Base-by-base conservation (phyloP, 37 sponge, comb jelly and placozoan species). In the Lycopodina hypogea region DNA sequence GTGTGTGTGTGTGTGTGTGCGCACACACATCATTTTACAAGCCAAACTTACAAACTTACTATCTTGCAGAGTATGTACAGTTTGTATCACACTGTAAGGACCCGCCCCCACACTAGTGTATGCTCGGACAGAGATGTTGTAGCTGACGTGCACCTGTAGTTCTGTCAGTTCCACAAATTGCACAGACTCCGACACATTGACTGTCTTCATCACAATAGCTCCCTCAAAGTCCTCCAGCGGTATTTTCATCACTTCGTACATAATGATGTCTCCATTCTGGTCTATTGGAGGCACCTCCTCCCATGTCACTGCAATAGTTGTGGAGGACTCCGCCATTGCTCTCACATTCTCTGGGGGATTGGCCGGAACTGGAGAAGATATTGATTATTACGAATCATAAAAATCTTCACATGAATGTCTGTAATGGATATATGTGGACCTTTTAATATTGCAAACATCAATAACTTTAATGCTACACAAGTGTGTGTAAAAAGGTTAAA, bases 231-330 rank as follows among this genome's bases (percentile, higher is more conserved):
- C 28, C 60, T 28, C 60, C 18, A 59, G 60, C 4, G 60, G 60
- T 59, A 45, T 48, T 26, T 81, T 79, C 37, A 39, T 39, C 34
- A 84, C 71, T 40, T 60, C 52, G 28, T 84, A 75, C 29, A 18
- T 26, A 12, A 71, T 77, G 66, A 76, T 84, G 35, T 52, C 17
- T 42, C 84, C 84, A 84, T 76, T 84, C 45, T 51, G 68, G 40
- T 75, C 76, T 34, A 56, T 56, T 4, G 19, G 30, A 39, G 68
- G 39, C 2, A 83, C 68, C 22, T 22, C 52, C 3, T 23, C 57
- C 84, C 84, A 84, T 6, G 56, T 33, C n/a, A 84, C 84, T n/a
- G 4, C 6, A 29, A 84, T 78, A 19, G n/a, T 19, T 22, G 82
- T 81, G 36, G 82, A 45, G 23, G 82, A 81, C 4, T 59, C 9